phyloP scores from a whole-genome alignment of 2,888 invertebrate genomes.

The Thysanoteuthis rhombus region DNA sequence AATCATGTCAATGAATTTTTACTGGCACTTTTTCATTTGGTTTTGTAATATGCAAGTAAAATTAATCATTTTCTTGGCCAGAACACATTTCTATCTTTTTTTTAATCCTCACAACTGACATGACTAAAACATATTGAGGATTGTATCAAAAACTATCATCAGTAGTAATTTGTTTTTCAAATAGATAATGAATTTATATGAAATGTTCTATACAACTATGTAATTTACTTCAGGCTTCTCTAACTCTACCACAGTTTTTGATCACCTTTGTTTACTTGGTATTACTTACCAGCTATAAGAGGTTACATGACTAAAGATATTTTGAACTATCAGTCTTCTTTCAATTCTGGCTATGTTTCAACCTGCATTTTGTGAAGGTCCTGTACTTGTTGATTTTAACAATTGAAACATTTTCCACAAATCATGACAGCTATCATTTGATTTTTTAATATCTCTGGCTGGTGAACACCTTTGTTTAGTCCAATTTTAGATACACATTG shows the following conservation, averaged over 20 bases:
- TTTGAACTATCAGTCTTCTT: background rate
- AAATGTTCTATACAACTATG: background rate
- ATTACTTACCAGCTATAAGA: background rate
- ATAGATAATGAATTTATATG: background rate
- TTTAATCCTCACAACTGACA: background rate
- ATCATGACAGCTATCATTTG: too few species aligned
- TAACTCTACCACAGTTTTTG: background rate
- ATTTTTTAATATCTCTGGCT: too few species aligned
- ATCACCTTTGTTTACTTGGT: too few species aligned
- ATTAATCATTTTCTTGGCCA: background rate
- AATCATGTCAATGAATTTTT: constrained; percentile 12
- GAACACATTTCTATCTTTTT: background rate
- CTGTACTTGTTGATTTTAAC: too few species aligned
- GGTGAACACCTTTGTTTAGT: too few species aligned
- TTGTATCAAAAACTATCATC: background rate
- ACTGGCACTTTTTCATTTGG: background rate
- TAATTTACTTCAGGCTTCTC: background rate
- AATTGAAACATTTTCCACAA: too few species aligned
- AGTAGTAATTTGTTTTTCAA: background rate
- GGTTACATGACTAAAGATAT: background rate
- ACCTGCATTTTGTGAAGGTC: too few species aligned
- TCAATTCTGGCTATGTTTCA: background rate
- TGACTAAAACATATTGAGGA: background rate
- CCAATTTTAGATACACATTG: too few species aligned
- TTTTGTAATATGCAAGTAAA: background rate